Percentiles rank a stretch among this genome's conserved stretches.
phyloP scores from a whole-genome alignment of 2,113 vertebrate genomes.

The Oncorhynchus kisutch region DNA sequence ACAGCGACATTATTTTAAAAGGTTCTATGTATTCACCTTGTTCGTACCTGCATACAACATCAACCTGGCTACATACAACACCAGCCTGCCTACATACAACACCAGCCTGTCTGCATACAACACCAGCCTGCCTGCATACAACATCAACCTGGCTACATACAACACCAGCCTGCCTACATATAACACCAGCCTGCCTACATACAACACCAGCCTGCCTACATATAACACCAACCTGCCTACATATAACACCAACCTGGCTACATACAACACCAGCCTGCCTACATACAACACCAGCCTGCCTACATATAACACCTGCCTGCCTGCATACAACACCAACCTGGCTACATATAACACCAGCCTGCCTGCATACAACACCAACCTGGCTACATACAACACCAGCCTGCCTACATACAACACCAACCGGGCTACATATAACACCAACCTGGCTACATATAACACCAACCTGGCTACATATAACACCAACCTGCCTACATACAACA shows the following conservation, averaged over 20 bases:
- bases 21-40: conserved; percentile 45
- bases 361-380: conserved; percentile 48
- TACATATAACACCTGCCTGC: conserved; percentile 37
- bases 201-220: conserved; percentile 39
- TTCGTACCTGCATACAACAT: conserved; percentile 50
- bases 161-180: conserved; percentile 30
- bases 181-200: conserved; percentile 23
- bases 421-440: background rate
- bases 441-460: conserved; percentile 46
- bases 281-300: background rate
- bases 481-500: conserved; percentile 46
- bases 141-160: conserved; percentile 29
- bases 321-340: conserved; percentile 47
- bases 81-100: conserved; percentile 11
- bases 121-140: conserved; percentile 12
- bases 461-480: background rate
- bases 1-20: conserved; percentile 1
- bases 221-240: background rate
- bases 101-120: conserved; percentile 40
- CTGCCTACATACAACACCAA: conserved; percentile 45
- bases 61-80: background rate
- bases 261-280: conserved; percentile 47
- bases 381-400: conserved; percentile 48
- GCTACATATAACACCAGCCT: background rate
- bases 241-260: background rate